Base-by-base conservation (phyloP, 2,797 vertebrate species). In the Scyliorhinus canicula region DNA sequence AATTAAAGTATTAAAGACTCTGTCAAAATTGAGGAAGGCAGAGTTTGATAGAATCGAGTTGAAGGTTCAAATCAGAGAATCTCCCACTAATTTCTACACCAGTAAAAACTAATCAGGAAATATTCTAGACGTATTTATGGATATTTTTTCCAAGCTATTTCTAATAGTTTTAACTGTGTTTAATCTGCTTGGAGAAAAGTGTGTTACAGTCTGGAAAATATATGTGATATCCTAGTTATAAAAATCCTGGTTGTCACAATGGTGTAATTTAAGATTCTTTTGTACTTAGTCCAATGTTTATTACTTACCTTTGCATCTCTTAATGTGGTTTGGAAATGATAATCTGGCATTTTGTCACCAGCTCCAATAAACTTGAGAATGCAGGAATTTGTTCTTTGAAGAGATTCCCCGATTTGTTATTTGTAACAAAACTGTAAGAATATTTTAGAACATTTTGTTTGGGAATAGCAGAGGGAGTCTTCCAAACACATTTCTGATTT, bases 281-380 rank as follows among this genome's bases (percentile, higher is more conserved):
- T 88, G 55, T 88, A 60, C 16, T 21, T n/a, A 57, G 85, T 88
- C 31, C 85, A 88, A 52, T 88, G 52, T 57, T 88, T 88, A 57
- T 60, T 88, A n/a, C 31, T 28, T 57, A 60, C 55, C 52, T 60
- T 14, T 19, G 35, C 52, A 19, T 57, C 31, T 19, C 85, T 88
- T 60, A 55, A 88, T 88, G 85, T 57, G 31, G 52, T 88, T 88
- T 88, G 31, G 52, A 88, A 88, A 88, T 88, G 57, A 91, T 63
- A 19, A n/a, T 65, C 88, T 63, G 88, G 57, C 88, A 24, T 21
- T 57, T 63, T 91, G 44, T 91, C 57, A 63, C n/a, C 57, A 91
- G 85, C 7, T 91, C 65, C n/a, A 91, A 91, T 24, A 7, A 63
- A 63, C 57, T 63, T 63, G 8, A 40, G 21, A 91, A 24, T 35